These are phyloP conservation scores for Galbula dea DNA, from an alignment of 2,113 vertebrate genomes.

Conservation along the genomic window DNA sequence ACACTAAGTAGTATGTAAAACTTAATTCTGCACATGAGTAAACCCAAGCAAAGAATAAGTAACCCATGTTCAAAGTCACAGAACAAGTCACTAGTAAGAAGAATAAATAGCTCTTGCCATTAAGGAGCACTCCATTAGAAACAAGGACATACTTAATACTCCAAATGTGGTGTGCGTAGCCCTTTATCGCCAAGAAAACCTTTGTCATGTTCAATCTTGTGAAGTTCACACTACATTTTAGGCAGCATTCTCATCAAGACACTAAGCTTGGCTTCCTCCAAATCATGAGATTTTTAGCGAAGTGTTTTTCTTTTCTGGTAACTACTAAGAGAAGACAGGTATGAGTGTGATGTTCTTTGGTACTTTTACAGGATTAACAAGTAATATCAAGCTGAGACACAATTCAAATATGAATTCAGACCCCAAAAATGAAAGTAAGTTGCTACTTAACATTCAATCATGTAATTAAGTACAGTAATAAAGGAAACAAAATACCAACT, in stretches of 20 bases:
- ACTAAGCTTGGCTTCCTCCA: background rate
- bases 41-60: constrained; percentile 46
- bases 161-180: background rate
- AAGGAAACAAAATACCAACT: background rate
- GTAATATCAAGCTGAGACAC: background rate
- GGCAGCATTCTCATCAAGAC: background rate
- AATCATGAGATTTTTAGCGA: background rate
- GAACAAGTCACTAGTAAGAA: background rate
- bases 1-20: constrained; percentile 13
- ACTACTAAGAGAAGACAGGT: background rate
- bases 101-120: background rate
- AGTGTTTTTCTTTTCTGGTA: background rate
- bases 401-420: constrained; percentile 12
- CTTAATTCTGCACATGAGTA: constrained; percentile 49
- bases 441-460: background rate
- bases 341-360: background rate
- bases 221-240: background rate
- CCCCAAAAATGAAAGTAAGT: constrained; percentile 4
- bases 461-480: background rate
- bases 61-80: background rate
- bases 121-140: background rate
- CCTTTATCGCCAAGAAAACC: background rate
- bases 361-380: background rate
- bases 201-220: background rate
- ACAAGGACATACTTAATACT: background rate